Conservation (phyloP, 2,113 vertebrate species). For the Microcebus jonahi region DNA sequence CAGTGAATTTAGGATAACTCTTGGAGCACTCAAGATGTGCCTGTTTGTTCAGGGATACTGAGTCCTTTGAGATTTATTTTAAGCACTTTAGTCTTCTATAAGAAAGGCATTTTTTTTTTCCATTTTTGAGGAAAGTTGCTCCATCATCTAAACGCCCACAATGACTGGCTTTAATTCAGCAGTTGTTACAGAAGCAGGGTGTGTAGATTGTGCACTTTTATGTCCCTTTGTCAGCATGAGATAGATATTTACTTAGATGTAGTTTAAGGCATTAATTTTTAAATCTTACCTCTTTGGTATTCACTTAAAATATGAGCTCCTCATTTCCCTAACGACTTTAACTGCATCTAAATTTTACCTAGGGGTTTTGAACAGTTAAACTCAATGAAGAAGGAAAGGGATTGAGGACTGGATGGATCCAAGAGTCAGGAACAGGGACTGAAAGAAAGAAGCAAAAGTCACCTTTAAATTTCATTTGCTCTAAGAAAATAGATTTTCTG, state of each 20-base stretch:
- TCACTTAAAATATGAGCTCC: not conserved
- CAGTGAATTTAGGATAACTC: slow-evolving; percentile 19
- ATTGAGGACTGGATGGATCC: not conserved
- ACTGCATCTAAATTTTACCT: not conserved
- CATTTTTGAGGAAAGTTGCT: not conserved
- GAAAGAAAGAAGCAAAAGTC: not conserved
- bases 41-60: not conserved
- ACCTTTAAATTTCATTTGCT: not conserved
- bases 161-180: not conserved
- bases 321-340: not conserved
- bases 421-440: not conserved
- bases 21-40: not conserved
- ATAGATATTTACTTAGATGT: not conserved
- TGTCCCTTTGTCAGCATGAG: not conserved
- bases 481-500: not conserved
- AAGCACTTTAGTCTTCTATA: not conserved
- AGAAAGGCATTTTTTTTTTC: not conserved
- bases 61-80: slow-evolving; percentile 15
- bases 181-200: not conserved
- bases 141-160: not conserved
- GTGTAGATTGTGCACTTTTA: not conserved
- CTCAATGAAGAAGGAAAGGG: not conserved
- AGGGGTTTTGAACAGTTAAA: not conserved
- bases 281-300: not conserved
- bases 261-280: not conserved